Conservation (phyloP, 2,113 vertebrate species). For the Butorides virescens region DNA sequence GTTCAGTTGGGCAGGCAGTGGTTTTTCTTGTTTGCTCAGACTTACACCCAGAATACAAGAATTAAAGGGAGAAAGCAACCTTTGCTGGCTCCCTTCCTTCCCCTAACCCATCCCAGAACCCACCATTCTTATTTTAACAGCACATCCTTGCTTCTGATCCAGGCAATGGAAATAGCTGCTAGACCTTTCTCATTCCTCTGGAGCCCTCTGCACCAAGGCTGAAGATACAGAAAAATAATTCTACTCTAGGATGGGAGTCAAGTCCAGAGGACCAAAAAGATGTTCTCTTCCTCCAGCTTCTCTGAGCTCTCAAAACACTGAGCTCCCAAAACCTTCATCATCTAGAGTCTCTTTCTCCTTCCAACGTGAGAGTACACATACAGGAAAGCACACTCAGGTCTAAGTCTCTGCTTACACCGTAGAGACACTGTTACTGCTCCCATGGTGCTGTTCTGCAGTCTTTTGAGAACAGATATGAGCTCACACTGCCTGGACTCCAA, state of each 20-base stretch:
- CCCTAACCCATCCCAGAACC: not conserved
- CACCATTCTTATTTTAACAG: not conserved
- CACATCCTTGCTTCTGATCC: not conserved
- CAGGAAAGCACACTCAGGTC: not conserved
- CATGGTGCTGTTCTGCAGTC: not conserved
- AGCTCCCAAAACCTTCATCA: not conserved
- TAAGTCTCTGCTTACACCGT: not conserved
- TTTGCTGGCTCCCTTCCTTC: not conserved
- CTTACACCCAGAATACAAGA: not conserved
- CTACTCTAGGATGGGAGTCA: not conserved
- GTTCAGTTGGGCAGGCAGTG: not conserved
- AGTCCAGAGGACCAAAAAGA: not conserved
- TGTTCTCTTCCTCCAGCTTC: not conserved
- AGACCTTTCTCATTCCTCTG: not conserved
- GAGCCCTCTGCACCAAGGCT: not conserved
- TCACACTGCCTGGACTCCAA: not conserved
- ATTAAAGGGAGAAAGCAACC: not conserved
- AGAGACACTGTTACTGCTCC: not conserved
- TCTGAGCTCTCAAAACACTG: not conserved
- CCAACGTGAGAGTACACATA: not conserved
- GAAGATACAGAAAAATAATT: not conserved
- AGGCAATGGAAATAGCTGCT: not conserved
- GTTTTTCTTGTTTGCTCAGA: not conserved
- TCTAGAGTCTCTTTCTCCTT: not conserved
- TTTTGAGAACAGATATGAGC: conserved; percentile 18